Evolutionary conservation across 2,797 vertebrate genomes (phyloP).

Genomic region (Sebastolobus alascanus): DNA sequence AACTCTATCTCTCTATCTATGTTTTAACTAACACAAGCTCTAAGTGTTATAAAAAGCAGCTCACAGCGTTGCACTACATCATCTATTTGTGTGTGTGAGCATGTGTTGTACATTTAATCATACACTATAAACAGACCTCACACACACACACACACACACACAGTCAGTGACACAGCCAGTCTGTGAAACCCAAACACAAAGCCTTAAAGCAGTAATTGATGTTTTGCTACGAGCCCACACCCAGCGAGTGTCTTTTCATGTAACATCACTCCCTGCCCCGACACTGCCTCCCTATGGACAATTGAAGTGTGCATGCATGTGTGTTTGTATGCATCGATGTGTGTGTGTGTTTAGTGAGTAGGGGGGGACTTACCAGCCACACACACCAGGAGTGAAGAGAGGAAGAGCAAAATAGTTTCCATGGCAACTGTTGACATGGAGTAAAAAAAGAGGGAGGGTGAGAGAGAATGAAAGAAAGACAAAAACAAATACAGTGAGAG

Average conservation of each 20-base stretch:
- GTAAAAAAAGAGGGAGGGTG: conserved; percentile 50
- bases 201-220: conserved; percentile 44
- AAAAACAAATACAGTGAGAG: conserved; percentile 21
- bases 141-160: conserved; percentile 39
- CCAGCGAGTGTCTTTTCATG: conserved; percentile 7
- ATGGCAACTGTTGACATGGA: conserved; percentile 89
- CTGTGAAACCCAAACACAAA: conserved; percentile 23
- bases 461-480: conserved; percentile 34
- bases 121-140: conserved; percentile 35
- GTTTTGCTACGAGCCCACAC: conserved; percentile 41
- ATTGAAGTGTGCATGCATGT: neutral
- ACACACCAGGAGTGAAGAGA: conserved; percentile 91
- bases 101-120: conserved; percentile 41
- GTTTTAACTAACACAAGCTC: neutral
- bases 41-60: neutral
- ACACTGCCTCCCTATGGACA: conserved; percentile 58
- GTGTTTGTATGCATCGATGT: conserved; percentile 2
- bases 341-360: conserved; percentile 17
- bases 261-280: conserved; percentile 12
- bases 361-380: conserved; percentile 86
- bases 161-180: conserved; percentile 12
- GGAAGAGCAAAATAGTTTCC: conserved; percentile 90
- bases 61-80: neutral
- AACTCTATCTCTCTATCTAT: neutral
- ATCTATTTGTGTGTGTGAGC: conserved; percentile 17